These are phyloP conservation scores for Oophaga sylvatica DNA, from an alignment of 2,797 vertebrate genomes.

Conservation along the genomic window DNA sequence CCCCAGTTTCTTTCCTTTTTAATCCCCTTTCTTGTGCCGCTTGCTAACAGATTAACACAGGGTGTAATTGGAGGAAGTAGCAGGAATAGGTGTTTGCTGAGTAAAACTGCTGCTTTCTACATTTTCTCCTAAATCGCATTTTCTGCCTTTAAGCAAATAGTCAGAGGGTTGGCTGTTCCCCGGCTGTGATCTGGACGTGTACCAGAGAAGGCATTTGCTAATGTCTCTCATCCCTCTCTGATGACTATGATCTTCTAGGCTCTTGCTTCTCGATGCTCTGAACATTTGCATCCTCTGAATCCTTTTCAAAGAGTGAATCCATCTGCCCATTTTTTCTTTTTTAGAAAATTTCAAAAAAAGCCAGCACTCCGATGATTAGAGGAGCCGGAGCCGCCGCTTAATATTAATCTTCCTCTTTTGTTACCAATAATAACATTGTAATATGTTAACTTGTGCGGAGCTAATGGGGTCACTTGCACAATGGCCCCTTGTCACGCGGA, in stretches of 20 bases:
- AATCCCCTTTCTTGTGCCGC: not conserved
- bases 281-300: slow-evolving; percentile 44
- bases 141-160: slow-evolving; percentile 31
- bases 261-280: not conserved
- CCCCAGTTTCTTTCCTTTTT: not conserved
- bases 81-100: not conserved
- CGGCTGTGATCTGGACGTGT: slow-evolving; percentile 24
- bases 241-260: slow-evolving; percentile 2
- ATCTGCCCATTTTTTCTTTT: not conserved
- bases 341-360: not conserved
- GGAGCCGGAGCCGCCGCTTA: not conserved
- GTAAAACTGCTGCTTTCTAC: slow-evolving; percentile 39
- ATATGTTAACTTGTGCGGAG: slow-evolving; percentile 34
- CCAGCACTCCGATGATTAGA: not conserved
- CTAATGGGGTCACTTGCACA: slow-evolving; percentile 41
- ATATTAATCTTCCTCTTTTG: slow-evolving; percentile 35
- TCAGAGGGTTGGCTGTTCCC: slow-evolving; percentile 5
- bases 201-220: slow-evolving; percentile 16
- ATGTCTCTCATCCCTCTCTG: slow-evolving; percentile 17
- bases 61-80: not conserved
- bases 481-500: slow-evolving; percentile 17
- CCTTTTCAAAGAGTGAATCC: slow-evolving; percentile 27
- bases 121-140: slow-evolving; percentile 43
- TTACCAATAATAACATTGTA: slow-evolving; percentile 45
- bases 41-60: not conserved